A percentile compares a stretch with the other conserved stretches of the same genome.
Conservation (phyloP, 2,797 vertebrate genomes). For the Fringilla coelebs region DNA sequence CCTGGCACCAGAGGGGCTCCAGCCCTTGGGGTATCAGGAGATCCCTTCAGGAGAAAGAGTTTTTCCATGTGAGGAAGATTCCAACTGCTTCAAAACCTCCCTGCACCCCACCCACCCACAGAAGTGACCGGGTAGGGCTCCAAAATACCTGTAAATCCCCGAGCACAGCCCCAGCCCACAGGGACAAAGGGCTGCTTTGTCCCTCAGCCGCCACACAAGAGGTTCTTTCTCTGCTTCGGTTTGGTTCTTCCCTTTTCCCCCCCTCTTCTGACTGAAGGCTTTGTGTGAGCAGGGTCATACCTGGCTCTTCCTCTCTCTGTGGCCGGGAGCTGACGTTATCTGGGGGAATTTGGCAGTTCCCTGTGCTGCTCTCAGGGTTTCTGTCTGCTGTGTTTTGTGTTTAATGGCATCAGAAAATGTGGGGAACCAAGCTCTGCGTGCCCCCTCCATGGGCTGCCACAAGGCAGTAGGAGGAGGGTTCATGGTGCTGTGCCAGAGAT, state of each 20-base stretch:
- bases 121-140: not conserved
- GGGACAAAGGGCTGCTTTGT: not conserved
- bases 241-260: not conserved
- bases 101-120: accelerated
- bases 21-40: accelerated
- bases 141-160: not conserved
- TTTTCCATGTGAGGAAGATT: not conserved
- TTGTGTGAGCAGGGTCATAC: not conserved
- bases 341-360: not conserved
- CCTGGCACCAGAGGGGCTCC: not conserved
- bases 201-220: not conserved
- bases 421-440: not conserved
- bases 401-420: not conserved
- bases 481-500: accelerated
- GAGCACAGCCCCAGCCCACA: accelerated
- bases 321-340: not conserved
- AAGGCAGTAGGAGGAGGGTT: accelerated
- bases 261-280: not conserved
- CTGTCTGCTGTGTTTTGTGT: not conserved
- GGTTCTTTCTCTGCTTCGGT: not conserved
- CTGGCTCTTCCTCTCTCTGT: not conserved
- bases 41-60: not conserved
- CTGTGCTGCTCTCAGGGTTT: not conserved
- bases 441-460: accelerated
- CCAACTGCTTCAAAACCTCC: accelerated